These are phyloP conservation scores for Torymus auratus DNA, from an alignment of 2,888 invertebrate species.

Conservation along the genomic window DNA sequence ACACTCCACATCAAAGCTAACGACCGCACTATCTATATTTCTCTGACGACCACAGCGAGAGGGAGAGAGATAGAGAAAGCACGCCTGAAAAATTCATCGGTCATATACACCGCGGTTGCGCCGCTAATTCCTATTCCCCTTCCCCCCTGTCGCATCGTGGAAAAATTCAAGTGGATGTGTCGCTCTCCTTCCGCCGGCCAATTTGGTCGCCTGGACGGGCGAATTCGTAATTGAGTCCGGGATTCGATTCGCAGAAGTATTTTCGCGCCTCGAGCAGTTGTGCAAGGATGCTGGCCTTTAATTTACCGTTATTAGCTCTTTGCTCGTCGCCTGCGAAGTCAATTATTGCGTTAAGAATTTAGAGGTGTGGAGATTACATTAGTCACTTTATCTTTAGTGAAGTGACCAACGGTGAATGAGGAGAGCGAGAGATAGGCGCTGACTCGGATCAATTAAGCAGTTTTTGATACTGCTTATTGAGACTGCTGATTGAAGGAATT, in stretches of 20 bases:
- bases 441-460: neutral
- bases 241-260: constrained; percentile 32
- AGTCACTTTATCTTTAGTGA: constrained; percentile 3
- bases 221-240: constrained; percentile 34
- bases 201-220: constrained; percentile 2
- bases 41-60: neutral
- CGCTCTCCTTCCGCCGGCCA: neutral
- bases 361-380: constrained; percentile 37
- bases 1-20: too few species aligned
- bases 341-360: constrained; percentile 52
- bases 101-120: too few species aligned
- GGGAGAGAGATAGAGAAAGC: too few species aligned
- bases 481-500: too few species aligned
- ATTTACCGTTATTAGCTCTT: constrained; percentile 37
- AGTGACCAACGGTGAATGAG: neutral
- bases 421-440: neutral
- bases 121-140: too few species aligned
- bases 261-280: constrained; percentile 17
- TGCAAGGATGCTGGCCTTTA: constrained; percentile 24
- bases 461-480: neutral
- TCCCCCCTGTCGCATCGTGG: neutral
- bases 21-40: too few species aligned
- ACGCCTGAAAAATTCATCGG: too few species aligned
- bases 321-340: constrained; percentile 9
- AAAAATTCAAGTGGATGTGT: constrained; percentile 5